These are phyloP conservation scores for Chlorodrepanis virens DNA, from an alignment of 2,113 vertebrate species.

Conservation along the genomic window DNA sequence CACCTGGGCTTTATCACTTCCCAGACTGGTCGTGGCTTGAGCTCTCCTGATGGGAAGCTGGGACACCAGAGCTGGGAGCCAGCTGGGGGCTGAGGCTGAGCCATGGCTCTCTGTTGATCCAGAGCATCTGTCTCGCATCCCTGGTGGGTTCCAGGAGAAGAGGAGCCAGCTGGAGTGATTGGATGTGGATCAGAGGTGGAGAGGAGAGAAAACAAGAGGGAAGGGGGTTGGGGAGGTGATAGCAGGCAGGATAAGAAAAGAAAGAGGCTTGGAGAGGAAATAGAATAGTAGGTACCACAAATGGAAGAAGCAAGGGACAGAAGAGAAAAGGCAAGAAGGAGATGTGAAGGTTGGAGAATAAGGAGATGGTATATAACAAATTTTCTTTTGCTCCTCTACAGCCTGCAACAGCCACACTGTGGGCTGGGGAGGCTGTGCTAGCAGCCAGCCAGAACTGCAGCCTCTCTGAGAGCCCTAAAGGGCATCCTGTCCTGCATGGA, in stretches of 20 bases:
- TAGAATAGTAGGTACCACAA: background rate
- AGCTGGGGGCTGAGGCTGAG: constrained; percentile 1
- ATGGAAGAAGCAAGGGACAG: background rate
- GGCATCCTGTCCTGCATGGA: background rate
- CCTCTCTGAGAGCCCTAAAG: background rate
- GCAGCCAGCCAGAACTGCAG: background rate
- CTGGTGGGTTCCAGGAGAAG: background rate
- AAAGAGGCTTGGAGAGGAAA: background rate
- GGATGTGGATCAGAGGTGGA: background rate
- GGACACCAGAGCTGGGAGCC: constrained; percentile 13
- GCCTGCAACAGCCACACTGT: background rate
- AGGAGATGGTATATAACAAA: background rate
- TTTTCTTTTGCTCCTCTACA: background rate
- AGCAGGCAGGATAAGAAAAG: background rate
- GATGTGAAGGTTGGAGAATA: background rate
- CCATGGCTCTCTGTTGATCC: constrained; percentile 22
- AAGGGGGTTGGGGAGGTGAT: background rate
- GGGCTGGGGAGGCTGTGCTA: background rate
- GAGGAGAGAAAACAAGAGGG: background rate
- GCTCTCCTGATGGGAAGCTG: constrained; percentile 36
- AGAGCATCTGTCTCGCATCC: constrained; percentile 37
- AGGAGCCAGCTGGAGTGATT: constrained; percentile 1
- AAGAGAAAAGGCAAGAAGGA: background rate
- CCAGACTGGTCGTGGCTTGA: background rate
- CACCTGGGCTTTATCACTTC: constrained; percentile 59